Conservation (phyloP, 2,888 invertebrate genomes). For the Eudasyphora cyanicolor region DNA sequence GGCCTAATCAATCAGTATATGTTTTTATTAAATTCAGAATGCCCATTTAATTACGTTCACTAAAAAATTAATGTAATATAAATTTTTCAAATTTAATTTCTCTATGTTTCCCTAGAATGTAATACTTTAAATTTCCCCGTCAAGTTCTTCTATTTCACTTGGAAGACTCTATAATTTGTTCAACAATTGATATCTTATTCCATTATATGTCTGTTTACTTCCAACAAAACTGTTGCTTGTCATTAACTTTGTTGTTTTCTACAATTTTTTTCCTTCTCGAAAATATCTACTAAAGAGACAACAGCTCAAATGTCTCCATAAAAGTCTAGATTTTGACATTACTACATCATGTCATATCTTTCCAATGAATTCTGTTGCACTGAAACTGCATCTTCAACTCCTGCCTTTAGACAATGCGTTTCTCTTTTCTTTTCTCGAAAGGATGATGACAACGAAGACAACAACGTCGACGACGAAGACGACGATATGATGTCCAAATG, state of each 20-base stretch:
- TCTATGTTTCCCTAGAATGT: too few relatives aligned
- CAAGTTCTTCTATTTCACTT: background rate
- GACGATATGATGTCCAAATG: conserved; percentile 47
- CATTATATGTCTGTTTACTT: background rate
- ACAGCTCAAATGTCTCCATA: conserved; percentile 38
- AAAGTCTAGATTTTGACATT: conserved; percentile 54
- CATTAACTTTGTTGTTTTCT: background rate
- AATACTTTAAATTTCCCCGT: too few relatives aligned
- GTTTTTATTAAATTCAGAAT: background rate
- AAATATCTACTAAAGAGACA: background rate
- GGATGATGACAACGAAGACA: background rate
- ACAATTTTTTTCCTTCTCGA: background rate
- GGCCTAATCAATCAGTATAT: too few relatives aligned
- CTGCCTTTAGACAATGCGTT: background rate
- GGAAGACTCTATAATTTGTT: conserved; percentile 2
- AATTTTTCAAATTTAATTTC: too few relatives aligned
- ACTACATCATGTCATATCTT: conserved; percentile 41
- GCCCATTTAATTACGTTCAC: too few relatives aligned
- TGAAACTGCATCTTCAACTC: background rate
- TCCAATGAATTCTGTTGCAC: conserved; percentile 25
- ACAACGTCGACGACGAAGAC: background rate
- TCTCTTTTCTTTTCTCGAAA: conserved; percentile 23
- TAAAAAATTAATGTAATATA: too few relatives aligned
- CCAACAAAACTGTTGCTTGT: background rate
- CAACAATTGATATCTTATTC: conserved; percentile 2